phyloP scores from a whole-genome alignment of 2,797 vertebrate genomes.

The Netta rufina region DNA sequence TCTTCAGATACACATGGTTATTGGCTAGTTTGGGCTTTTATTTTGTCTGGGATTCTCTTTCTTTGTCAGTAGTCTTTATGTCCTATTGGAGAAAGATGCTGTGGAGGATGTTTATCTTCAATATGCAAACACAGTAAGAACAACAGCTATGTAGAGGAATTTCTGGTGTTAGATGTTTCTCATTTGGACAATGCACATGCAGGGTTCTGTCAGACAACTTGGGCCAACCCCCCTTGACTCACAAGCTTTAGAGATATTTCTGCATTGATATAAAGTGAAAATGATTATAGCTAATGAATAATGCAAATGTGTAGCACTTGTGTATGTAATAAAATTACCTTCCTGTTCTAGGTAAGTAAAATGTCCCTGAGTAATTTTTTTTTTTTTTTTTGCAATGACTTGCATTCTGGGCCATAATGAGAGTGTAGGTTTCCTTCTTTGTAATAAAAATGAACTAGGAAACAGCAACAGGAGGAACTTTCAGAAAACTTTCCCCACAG shows the following conservation, averaged over 20 bases:
- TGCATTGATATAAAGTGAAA: not conserved
- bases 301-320: not conserved
- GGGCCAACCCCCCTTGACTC: not conserved
- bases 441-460: not conserved
- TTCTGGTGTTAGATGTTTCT: not conserved
- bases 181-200: rapidly evolving
- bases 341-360: not conserved
- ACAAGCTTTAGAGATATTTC: not conserved
- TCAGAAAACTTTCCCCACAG: not conserved
- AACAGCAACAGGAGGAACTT: not conserved
- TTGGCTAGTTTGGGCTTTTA: not conserved
- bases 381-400: not conserved
- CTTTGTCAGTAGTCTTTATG: not conserved
- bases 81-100: not conserved
- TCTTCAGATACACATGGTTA: not conserved
- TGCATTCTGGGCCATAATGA: not conserved
- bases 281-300: not conserved
- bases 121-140: not conserved
- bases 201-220: not conserved
- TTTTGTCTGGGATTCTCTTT: not conserved
- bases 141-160: not conserved
- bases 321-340: not conserved
- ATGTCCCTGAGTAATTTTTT: not conserved
- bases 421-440: not conserved
- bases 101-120: not conserved